These are phyloP conservation scores for Cheilosia scutellata DNA, from an alignment of 2,888 invertebrate genomes.

Conservation along the genomic window DNA sequence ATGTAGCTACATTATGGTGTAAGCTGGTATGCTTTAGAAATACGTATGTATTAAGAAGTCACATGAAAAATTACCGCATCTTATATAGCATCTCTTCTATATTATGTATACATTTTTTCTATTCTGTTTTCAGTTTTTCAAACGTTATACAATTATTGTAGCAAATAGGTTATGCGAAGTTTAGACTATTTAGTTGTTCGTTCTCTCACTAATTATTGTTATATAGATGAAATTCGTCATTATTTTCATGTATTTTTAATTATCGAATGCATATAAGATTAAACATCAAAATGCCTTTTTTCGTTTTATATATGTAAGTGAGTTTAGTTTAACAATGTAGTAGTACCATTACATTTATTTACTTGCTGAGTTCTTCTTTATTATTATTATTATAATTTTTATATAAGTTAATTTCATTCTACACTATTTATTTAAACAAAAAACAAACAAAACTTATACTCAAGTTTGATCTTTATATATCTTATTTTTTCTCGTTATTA, in stretches of 20 bases:
- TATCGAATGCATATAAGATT: conserved; percentile 69
- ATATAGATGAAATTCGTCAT: conserved; percentile 44
- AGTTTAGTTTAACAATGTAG: conserved; percentile 59
- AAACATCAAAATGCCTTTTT: conserved; percentile 74
- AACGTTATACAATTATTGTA: conserved; percentile 37
- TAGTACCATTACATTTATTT: conserved; percentile 53
- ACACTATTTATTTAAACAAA: conserved; percentile 69
- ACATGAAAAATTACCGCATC: background rate
- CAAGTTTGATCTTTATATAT: conserved; percentile 66
- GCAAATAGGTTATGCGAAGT: conserved; percentile 55
- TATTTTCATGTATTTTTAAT: conserved; percentile 39
- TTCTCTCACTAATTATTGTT: conserved; percentile 49
- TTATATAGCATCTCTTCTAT: background rate
- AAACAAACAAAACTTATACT: conserved; percentile 52
- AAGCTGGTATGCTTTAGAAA: conserved; percentile 2
- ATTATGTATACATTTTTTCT: conserved; percentile 1
- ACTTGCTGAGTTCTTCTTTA: conserved; percentile 25
- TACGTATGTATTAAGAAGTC: background rate
- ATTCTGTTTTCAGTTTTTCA: conserved; percentile 33
- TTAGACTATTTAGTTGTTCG: conserved; percentile 58
- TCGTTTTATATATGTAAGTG: conserved; percentile 45
- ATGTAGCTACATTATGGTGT: background rate
- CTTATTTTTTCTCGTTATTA: conserved; percentile 53
- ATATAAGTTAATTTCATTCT: conserved; percentile 66
- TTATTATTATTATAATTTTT: conserved; percentile 19